Evolutionary conservation across 1,140 invertebrate species (phyloP), one percentile per base, ranked within the genome.

Genomic region (Drosophila sturtevanti): DNA sequence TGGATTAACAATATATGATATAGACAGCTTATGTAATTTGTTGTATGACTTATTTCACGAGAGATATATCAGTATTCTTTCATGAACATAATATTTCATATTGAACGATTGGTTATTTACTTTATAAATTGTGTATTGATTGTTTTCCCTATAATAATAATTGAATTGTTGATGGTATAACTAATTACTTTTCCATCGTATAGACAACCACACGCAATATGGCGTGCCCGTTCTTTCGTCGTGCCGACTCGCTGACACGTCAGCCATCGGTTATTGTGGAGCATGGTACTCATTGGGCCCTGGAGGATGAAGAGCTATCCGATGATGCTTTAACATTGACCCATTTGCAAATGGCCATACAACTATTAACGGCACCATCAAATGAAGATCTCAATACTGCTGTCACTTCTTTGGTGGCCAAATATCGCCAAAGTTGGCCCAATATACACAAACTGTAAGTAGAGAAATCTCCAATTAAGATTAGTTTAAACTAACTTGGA

Each of bases 331-430:
- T 92, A 52, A 91, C 91, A 27, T 72, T 94, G 68, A 94, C 93
- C 75, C 92, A 94, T 85, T 89, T 94, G 59, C 94, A 94, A 65
- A 93, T 93, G 80, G 94, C 94, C 21, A 91, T 94, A 60, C 93
- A 94, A 79, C 91, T 94, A 4, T 81, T 94, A 11, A 94, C 93
- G 35, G 93, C 93, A 5, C 94, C 94, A 4, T 93, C 93, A 60
- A 92, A 92, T 71, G 90, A 92, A 31, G 91, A 92, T 73, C 77
- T 92, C 58, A 91, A 91, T 44, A 81, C 81, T 27, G 91, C 91
- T 9, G 87, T 92, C 58, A 87, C 79, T 34, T 84, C 91, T 1
- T 52, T 92, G 27, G 79, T 92, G 48, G 69, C 77, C 58, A 92
- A 92, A 66, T 91, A 92, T 24, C 80, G 81, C 7, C 79, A 90